Evolutionary conservation across 2,888 invertebrate genomes (phyloP), one percentile per base, ranked within the genome.

Genomic region (Alsophila aescularia): DNA sequence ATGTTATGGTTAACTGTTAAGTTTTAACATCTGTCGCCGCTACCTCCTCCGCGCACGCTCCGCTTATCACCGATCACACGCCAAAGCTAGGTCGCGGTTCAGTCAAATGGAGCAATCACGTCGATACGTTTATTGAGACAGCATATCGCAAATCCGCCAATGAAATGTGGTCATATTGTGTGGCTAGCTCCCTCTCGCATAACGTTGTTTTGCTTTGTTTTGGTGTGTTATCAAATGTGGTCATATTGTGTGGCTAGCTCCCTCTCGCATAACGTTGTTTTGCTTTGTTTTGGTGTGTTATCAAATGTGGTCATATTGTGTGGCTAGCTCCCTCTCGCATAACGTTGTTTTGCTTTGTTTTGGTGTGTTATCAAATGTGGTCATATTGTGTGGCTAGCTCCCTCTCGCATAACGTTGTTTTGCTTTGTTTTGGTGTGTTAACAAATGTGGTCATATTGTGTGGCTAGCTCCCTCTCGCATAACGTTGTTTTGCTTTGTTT

Each of bases 41-140:
- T 47, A 6, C 41, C 63, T 66, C 66, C 57, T 1, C 39, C 54
- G 52, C 68, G 37, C 21, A 42, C 29, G 62, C 57, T 29, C 35
- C 32, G 35, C 60, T 42, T 13, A 37, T 57, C 10, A 2, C 49
- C 41, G 29, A 9, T 1, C 39, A 35, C 35, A 13, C 1, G 7
- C 24, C 5, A 5, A 24, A 24, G 24, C 5, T 6, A 6, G 53
- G 64, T 49, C 65, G 70, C 63, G 69, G 64, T 67, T 69, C 70
- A 66, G 60, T 68, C 67, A 72, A 74, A 75, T 72, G 67, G 68
- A 70, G 75, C 75, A 77, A 79, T 79, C 75, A 71, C 73, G 74
- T 73, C 74, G 77, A 78, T 81, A 75, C 75, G 73, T 77, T 77
- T 77, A 79, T 77, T 66, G 77, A 69, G 74, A 77, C 35, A 73